Evolutionary conservation across 2,113 vertebrate genomes (phyloP).

Genomic region (Pica pica): DNA sequence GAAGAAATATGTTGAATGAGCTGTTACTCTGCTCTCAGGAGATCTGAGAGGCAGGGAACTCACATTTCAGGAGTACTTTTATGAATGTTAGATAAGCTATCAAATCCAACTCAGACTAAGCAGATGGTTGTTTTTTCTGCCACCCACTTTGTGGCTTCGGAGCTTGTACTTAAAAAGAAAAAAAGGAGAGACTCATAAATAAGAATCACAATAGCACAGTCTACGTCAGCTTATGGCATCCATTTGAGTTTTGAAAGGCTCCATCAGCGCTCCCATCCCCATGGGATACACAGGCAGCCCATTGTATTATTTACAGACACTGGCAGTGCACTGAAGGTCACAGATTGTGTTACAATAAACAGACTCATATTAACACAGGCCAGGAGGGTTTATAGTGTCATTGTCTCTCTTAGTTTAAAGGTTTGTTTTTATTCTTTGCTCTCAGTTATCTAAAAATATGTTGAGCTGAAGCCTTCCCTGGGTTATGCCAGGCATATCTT

Average conservation of each 20-base stretch:
- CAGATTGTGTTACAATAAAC: slow-evolving; percentile 50
- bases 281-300: slow-evolving; percentile 10
- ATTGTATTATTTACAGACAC: slow-evolving; percentile 52
- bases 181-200: slow-evolving; percentile 5
- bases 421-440: slow-evolving; percentile 22
- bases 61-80: neutral
- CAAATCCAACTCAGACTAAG: neutral
- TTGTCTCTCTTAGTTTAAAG: slow-evolving; percentile 41
- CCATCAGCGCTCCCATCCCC: slow-evolving; percentile 31
- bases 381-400: slow-evolving; percentile 10
- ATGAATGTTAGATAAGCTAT: neutral
- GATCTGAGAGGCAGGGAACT: neutral
- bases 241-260: slow-evolving; percentile 32
- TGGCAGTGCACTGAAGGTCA: slow-evolving; percentile 55
- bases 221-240: slow-evolving; percentile 17
- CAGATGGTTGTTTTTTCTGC: neutral
- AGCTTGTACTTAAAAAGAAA: neutral
- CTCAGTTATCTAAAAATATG: slow-evolving; percentile 35
- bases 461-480: neutral
- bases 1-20: neutral
- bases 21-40: neutral
- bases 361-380: slow-evolving; percentile 10
- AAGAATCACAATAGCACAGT: slow-evolving; percentile 31
- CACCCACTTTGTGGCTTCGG: neutral
- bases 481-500: neutral